Evolutionary conservation across 2,888 invertebrate species (phyloP).

Genomic region (Cantharis flavilabris): DNA sequence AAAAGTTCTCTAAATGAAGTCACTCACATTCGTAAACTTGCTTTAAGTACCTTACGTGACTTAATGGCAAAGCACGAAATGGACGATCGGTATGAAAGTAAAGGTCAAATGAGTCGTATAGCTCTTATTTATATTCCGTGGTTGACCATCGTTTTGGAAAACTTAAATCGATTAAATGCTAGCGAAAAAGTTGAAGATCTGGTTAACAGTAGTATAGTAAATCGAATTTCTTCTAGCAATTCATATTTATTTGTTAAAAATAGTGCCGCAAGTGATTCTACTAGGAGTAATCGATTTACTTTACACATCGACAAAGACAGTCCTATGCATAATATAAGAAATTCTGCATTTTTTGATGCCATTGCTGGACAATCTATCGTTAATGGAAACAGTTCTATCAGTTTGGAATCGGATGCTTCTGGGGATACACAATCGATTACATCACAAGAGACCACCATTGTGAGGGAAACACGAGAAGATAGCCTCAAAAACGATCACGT

Average conservation of each 20-base stretch:
- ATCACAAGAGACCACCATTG: conserved; percentile 65
- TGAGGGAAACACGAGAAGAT: conserved; percentile 54
- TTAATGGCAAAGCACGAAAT: conserved; percentile 92
- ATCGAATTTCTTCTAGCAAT: conserved; percentile 63
- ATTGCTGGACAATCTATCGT: conserved; percentile 73
- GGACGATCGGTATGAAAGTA: conserved; percentile 77
- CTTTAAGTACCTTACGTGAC: conserved; percentile 80
- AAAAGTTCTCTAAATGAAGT: conserved; percentile 85
- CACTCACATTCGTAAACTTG: conserved; percentile 78
- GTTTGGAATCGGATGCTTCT: conserved; percentile 76
- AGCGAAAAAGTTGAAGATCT: conserved; percentile 55
- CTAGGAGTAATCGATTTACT: conserved; percentile 67
- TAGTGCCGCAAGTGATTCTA: conserved; percentile 58
- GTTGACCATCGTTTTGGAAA: conserved; percentile 86
- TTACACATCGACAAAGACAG: conserved; percentile 75
- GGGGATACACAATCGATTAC: conserved; percentile 63
- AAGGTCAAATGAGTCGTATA: conserved; percentile 81
- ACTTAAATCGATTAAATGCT: conserved; percentile 73
- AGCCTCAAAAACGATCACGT: conserved; percentile 46
- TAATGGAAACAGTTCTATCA: conserved; percentile 76
- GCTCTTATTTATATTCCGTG: conserved; percentile 91
- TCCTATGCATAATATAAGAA: conserved; percentile 73
- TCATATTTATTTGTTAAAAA: conserved; percentile 63
- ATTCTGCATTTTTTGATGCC: conserved; percentile 73
- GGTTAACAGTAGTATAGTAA: conserved; percentile 50